Evolutionary conservation across 2,113 vertebrate species (phyloP), one percentile per base, ranked within the genome.

Genomic region (Miniopterus natalensis): DNA sequence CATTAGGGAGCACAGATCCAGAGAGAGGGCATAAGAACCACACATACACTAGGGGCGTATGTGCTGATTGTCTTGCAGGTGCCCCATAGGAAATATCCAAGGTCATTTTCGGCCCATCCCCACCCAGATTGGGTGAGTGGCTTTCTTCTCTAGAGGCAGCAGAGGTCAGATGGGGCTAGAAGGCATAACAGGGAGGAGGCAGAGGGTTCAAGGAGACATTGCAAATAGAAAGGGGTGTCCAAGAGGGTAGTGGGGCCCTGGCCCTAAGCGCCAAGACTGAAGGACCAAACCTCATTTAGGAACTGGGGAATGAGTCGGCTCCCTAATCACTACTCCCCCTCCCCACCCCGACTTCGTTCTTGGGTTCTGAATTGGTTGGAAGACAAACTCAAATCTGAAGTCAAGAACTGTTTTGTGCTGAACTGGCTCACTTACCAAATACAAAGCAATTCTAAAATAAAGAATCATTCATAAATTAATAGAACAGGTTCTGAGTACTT

Each of bases 371-470:
- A 80, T 3, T 63, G 51, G 6, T 70, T 85, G 20, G 59, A 89
- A 92, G 78, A 70, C 73, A 74, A 94, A 70, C 11, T 85, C 49
- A 63, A 92, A 84, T 27, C 25, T 31, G 17, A 95, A 57, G 25
- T 42, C 65, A 51, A 65, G n/a, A 66, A 79, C 42, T 27, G 8
- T 63, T 80, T 55, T 94, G 75, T 80, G 65, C 77, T 78, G 20
- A 47, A 74, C 31, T 66, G 63, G 29, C 42, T 55, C 86, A 88
- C 15, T 17, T 74, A 57, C 51, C 29, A 42, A 93, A 45, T 88
- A 53, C 51, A 85, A 88, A 88, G 9, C n/a, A 74, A 27, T 18
- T 59, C 42, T 75, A 31, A 86, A 74, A 74, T 40, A 45, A 18
- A 81, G 10, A 95, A 86, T 68, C 61, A 47, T 83, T 74, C 85